A percentile compares a stretch with the other conserved stretches of the same genome.
Conservation (phyloP, 2,797 vertebrate genomes). For the Chromobotia macracanthus region DNA sequence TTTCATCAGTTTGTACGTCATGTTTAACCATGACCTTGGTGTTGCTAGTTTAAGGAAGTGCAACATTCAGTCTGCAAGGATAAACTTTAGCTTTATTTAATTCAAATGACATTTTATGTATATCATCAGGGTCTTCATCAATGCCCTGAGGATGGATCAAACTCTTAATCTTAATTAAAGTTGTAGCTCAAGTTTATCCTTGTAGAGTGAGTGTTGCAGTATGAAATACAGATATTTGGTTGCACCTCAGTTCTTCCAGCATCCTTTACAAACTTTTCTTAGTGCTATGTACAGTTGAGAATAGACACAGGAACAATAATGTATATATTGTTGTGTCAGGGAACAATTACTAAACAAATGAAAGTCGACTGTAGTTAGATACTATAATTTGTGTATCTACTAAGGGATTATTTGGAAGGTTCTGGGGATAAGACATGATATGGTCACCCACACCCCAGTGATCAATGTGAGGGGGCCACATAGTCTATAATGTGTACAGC, state of each 20-base stretch:
- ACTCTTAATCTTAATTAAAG: neutral
- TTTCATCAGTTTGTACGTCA: neutral
- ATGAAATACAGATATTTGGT: neutral
- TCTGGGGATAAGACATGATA: no score
- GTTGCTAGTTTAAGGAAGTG: neutral
- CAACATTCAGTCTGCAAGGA: neutral
- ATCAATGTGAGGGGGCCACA: no score
- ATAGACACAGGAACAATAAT: no score
- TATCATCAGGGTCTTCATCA: neutral
- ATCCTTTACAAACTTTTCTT: neutral
- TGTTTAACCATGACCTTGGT: neutral
- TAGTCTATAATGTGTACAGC: neutral
- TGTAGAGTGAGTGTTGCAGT: neutral
- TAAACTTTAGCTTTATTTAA: neutral
- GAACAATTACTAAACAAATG: no score
- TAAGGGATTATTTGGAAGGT: no score
- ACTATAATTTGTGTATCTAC: no score
- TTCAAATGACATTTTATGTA: neutral
- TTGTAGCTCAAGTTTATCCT: neutral
- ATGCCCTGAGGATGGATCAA: neutral
- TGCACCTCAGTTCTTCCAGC: neutral
- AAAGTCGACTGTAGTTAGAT: no score
- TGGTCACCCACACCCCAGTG: no score
- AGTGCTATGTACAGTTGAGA: neutral
- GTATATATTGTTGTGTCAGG: no score